phyloP scores from a whole-genome alignment of 2,797 vertebrate genomes.

The Moxostoma hubbsi region DNA sequence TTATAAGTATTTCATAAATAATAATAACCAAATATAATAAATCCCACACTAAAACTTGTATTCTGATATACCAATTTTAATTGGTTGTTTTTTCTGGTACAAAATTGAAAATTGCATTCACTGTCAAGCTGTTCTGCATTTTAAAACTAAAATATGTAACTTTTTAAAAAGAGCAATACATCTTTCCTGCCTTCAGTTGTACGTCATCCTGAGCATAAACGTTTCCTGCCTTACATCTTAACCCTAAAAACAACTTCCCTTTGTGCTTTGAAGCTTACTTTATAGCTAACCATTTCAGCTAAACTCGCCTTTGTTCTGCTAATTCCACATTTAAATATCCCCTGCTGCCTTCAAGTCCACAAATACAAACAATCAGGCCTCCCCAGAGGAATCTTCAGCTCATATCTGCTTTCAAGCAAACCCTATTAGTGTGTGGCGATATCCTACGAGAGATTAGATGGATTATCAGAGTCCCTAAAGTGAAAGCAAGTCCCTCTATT shows the following conservation, averaged over 20 bases:
- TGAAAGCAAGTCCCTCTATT: slow-evolving; percentile 70
- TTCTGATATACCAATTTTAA: too few relatives aligned
- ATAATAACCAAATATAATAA: too few relatives aligned
- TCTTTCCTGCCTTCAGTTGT: neutral
- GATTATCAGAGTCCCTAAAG: slow-evolving; percentile 43
- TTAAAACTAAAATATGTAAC: neutral
- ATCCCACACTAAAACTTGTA: too few relatives aligned
- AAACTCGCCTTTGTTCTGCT: neutral
- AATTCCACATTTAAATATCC: slow-evolving; percentile 22
- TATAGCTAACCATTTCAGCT: neutral
- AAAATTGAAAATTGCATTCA: neutral
- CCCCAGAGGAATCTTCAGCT: slow-evolving; percentile 1
- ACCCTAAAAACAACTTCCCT: slow-evolving; percentile 8
- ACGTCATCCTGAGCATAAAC: neutral
- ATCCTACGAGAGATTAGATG: slow-evolving; percentile 46
- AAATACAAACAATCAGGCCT: slow-evolving; percentile 29
- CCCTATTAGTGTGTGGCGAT: slow-evolving; percentile 11
- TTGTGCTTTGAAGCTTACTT: neutral
- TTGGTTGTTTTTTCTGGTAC: too few relatives aligned
- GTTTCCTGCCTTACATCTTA: neutral
- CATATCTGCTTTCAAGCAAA: slow-evolving; percentile 10
- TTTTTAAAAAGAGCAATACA: neutral
- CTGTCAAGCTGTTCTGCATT: neutral
- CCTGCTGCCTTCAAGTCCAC: slow-evolving; percentile 9
- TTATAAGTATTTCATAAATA: too few relatives aligned